Evolutionary conservation across 2,888 invertebrate genomes (phyloP), one percentile per base, ranked within the genome.

Genomic region (Catocala sponsa): DNA sequence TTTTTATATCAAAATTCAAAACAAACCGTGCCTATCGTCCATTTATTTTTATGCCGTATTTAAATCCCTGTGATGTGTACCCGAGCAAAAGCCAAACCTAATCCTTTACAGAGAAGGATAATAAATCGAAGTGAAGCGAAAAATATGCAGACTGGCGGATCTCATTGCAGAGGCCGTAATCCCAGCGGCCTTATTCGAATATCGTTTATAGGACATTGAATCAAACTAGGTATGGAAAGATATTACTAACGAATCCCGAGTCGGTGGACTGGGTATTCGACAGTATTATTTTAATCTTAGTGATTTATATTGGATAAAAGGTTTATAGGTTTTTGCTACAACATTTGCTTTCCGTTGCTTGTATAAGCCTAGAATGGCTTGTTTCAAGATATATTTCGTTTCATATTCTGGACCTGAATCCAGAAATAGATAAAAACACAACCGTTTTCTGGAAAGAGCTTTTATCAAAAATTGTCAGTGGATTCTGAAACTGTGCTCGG

Each of bases 111-210:
- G 58, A 60, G 65, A 47, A 59, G 57, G 55, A 59, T 76, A 64
- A 71, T 74, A 80, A 80, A 75, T 74, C 63, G 60, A 65, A 69
- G 48, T 38, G 69, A 49, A 69, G 70, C 70, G 61, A 60, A 74
- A 78, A 81, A 76, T 76, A 67, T 76, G 78, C 79, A 67, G 70
- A 72, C 68, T 73, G 55, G 76, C 61, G 62, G 32, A 69, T 69
- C 64, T 61, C 65, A 72, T 67, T 74, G 75, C 68, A 72, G 57
- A 66, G 46, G 61, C 59, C 55, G 68, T 76, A 77, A 71, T 76
- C 59, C 61, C 68, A 44, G 33, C 10, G 56, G 65, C 59, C 59
- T 66, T 72, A 74, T 71, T 75, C 63, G 50, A 51, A 63, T 54
- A 61, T 66, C 46, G 57, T 56, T 59, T 59, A 65, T 60, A 63